Percentiles rank a stretch among this genome's conserved stretches.
These are phyloP conservation scores for Xestia ashworthii DNA, from an alignment of 2,888 invertebrate genomes.

Conservation along the genomic window DNA sequence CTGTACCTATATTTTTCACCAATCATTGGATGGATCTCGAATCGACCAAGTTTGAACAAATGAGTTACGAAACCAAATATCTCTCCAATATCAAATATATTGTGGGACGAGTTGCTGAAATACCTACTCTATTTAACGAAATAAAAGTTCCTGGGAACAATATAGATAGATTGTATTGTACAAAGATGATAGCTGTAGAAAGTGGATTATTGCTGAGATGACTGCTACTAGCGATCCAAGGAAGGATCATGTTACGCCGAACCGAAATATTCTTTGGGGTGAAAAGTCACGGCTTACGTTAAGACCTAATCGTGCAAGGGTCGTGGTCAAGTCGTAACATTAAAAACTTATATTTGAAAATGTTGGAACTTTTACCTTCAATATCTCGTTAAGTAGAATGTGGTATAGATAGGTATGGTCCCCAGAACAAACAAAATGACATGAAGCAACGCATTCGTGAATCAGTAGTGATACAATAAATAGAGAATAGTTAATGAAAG, in stretches of 20 bases:
- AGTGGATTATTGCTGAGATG: background rate
- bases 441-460: background rate
- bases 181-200: background rate
- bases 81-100: background rate
- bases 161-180: background rate
- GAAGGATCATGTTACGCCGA: background rate
- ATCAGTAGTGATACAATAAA: background rate
- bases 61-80: background rate
- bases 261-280: background rate
- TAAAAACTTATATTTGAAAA: background rate
- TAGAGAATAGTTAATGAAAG: slow-evolving; percentile 1
- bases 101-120: too few relatives aligned
- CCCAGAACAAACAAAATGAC: background rate
- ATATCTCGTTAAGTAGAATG: background rate
- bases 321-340: too few relatives aligned
- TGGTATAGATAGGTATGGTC: background rate
- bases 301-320: background rate
- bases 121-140: too few relatives aligned
- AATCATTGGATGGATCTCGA: background rate
- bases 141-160: background rate
- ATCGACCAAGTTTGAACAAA: background rate
- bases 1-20: background rate
- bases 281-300: background rate
- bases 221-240: background rate
- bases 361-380: background rate